Percentiles rank a stretch among this genome's conserved stretches.
Evolutionary conservation across 2,113 vertebrate genomes (phyloP).

Genomic region (Myiagra hebetior): DNA sequence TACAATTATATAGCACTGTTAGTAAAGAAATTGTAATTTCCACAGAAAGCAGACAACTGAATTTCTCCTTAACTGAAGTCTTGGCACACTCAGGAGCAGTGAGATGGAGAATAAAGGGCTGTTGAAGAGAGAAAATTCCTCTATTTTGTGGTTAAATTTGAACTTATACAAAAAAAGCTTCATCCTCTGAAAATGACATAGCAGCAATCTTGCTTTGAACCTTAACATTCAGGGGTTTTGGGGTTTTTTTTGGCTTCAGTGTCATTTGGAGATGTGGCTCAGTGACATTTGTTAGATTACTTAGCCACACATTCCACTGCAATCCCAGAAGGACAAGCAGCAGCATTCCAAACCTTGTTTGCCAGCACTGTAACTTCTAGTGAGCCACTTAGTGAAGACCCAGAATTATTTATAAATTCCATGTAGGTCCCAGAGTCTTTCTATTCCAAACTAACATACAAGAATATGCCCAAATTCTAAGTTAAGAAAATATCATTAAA

Average conservation of each 20-base stretch:
- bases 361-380: not conserved
- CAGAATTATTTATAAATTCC: not conserved
- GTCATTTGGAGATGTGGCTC: not conserved
- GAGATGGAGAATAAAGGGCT: not conserved
- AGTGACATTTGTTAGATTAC: not conserved
- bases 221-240: fast-evolving
- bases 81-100: not conserved
- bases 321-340: not conserved
- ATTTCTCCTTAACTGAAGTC: not conserved
- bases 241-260: not conserved
- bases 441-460: not conserved
- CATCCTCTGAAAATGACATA: not conserved
- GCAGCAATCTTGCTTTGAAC: not conserved
- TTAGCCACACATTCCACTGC: not conserved
- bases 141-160: not conserved
- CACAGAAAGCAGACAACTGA: not conserved
- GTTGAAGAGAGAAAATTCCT: not conserved
- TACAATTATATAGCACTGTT: not conserved
- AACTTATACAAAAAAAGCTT: not conserved
- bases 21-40: not conserved
- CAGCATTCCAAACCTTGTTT: not conserved
- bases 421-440: not conserved
- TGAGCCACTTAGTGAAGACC: not conserved
- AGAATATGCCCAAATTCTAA: not conserved
- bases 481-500: not conserved